These are phyloP conservation scores for Erinaceus europaeus DNA, from an alignment of 2,113 vertebrate species.

Conservation along the genomic window DNA sequence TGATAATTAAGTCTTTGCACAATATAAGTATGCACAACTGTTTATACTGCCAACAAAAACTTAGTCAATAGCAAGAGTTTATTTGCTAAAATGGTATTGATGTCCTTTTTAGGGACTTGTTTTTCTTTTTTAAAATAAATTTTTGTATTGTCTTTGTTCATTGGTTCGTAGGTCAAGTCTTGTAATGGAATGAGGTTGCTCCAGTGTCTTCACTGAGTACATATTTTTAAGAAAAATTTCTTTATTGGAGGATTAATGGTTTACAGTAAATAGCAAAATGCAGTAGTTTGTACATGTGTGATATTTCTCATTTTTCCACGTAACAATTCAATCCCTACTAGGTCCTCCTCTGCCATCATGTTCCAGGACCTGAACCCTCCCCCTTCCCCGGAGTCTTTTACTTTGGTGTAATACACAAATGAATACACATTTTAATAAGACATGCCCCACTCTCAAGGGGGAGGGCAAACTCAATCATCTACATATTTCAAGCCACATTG, in stretches of 20 bases:
- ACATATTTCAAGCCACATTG: slow-evolving; percentile 70
- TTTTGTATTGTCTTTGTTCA: slow-evolving; percentile 78
- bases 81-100: slow-evolving; percentile 83
- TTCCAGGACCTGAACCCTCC: too few species aligned
- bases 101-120: slow-evolving; percentile 77
- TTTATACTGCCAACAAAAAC: slow-evolving; percentile 84
- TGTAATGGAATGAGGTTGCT: slow-evolving; percentile 76
- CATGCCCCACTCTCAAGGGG: slow-evolving; percentile 73
- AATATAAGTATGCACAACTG: slow-evolving; percentile 80
- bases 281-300: too few species aligned
- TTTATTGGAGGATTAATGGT: too few species aligned
- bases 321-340: too few species aligned
- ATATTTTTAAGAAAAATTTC: too few species aligned
- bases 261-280: too few species aligned
- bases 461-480: slow-evolving; percentile 74
- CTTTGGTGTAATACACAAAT: too few species aligned
- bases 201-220: slow-evolving; percentile 68
- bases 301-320: too few species aligned
- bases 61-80: slow-evolving; percentile 79
- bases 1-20: slow-evolving; percentile 77
- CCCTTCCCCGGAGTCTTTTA: too few species aligned
- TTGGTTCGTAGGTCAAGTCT: slow-evolving; percentile 71
- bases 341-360: too few species aligned
- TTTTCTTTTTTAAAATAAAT: too few species aligned
- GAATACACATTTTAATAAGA: slow-evolving; percentile 82